Conservation (phyloP, 2,888 invertebrate species). For the Rhabditoides inermis region DNA sequence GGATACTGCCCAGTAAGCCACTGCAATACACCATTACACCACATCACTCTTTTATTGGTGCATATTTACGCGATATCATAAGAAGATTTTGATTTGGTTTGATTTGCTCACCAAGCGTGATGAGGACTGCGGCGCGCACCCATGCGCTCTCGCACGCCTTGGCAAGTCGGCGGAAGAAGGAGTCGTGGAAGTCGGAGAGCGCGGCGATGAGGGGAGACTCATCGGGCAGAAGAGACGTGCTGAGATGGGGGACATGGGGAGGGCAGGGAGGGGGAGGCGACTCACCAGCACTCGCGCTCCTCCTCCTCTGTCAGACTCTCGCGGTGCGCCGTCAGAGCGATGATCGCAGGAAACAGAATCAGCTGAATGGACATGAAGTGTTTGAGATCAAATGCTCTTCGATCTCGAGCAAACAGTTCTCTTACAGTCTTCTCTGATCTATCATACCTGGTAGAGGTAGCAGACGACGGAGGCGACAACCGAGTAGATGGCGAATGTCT, state of each 20-base stretch:
- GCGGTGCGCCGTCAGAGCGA: conserved; percentile 26
- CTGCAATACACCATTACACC: too few species aligned
- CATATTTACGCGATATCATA: too few species aligned
- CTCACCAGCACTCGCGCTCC: too few species aligned
- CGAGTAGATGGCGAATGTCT: conserved; percentile 38
- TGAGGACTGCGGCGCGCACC: neutral
- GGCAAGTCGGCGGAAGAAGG: neutral
- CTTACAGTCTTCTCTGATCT: neutral
- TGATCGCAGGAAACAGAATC: conserved; percentile 35
- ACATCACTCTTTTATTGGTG: too few species aligned
- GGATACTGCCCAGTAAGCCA: conserved; percentile 29
- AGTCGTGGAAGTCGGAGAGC: neutral
- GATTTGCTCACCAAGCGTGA: too few species aligned
- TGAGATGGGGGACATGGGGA: too few species aligned
- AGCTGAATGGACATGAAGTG: conserved; percentile 15
- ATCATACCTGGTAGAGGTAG: conserved; percentile 19
- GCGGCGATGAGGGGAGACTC: neutral
- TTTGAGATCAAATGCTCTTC: neutral
- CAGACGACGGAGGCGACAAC: conserved; percentile 34
- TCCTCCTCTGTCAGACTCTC: conserved; percentile 30
- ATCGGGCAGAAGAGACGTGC: neutral
- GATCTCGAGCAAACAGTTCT: neutral
- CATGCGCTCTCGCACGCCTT: neutral
- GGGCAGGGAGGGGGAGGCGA: too few species aligned
- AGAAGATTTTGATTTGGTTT: too few species aligned